Conservation (phyloP, 2,113 vertebrate species). For the Grammomys dolichurus region DNA sequence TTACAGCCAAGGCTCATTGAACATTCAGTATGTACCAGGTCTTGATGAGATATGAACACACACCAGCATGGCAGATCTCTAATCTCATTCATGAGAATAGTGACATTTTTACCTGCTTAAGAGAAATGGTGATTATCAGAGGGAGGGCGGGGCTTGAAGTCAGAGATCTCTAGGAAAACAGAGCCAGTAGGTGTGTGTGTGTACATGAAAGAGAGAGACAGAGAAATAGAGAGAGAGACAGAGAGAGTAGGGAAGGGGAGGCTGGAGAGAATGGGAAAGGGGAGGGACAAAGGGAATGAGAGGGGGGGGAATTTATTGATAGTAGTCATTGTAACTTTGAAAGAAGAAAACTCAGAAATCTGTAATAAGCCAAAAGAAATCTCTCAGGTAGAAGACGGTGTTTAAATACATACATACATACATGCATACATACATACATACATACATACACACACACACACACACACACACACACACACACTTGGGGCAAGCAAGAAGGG, state of each 20-base stretch:
- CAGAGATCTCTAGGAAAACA: background rate
- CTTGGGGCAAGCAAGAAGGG: background rate
- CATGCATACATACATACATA: background rate
- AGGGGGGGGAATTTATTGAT: no score
- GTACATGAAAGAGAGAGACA: background rate
- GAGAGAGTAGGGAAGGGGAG: background rate
- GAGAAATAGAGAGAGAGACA: background rate
- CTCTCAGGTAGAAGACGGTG: background rate
- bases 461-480: background rate
- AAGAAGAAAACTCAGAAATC: background rate
- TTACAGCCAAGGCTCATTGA: background rate
- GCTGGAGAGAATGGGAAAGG: no score
- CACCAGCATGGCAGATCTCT: background rate
- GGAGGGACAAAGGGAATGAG: no score
- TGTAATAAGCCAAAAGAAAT: background rate
- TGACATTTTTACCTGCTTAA: background rate
- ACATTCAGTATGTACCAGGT: background rate
- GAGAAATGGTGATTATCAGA: background rate
- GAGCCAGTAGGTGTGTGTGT: background rate
- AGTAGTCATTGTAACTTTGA: background rate
- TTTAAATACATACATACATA: background rate
- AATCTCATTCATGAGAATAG: background rate
- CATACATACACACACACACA: background rate
- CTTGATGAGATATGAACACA: background rate
- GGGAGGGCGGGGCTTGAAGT: background rate